Evolutionary conservation across 2,888 invertebrate genomes (phyloP).

Genomic region (Tetropium fuscum): DNA sequence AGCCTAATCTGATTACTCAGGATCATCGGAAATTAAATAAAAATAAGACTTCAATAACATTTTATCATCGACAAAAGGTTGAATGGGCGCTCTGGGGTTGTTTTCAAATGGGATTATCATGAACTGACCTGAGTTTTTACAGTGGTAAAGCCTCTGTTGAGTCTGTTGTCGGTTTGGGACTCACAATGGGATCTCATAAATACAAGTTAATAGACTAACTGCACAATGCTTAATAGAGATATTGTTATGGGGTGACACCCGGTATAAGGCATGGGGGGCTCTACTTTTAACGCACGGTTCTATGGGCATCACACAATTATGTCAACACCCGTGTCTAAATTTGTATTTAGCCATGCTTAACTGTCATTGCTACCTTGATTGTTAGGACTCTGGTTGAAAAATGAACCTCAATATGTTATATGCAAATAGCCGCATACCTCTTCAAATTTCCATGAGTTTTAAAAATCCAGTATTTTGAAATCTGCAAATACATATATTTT

Average conservation of each 20-base stretch:
- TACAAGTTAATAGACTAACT: slow-evolving; percentile 63
- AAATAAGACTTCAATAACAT: slow-evolving; percentile 16
- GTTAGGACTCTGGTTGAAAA: slow-evolving; percentile 36
- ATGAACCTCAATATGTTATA: too few species aligned
- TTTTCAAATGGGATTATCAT: slow-evolving; percentile 29
- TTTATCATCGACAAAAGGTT: slow-evolving; percentile 14
- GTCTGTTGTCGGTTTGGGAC: slow-evolving; percentile 30
- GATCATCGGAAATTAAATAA: slow-evolving; percentile 9
- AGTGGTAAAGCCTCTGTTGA: slow-evolving; percentile 22
- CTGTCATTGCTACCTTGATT: slow-evolving; percentile 37
- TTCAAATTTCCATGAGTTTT: too few species aligned
- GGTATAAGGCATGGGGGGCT: slow-evolving; percentile 35
- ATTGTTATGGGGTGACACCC: slow-evolving; percentile 60
- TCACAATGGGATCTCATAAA: slow-evolving; percentile 55
- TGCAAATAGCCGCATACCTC: too few species aligned
- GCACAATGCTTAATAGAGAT: slow-evolving; percentile 62
- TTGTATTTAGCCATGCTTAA: slow-evolving; percentile 35
- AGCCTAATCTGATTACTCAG: slow-evolving; percentile 14
- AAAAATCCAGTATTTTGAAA: too few species aligned
- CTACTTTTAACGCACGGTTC: slow-evolving; percentile 24
- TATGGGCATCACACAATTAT: slow-evolving; percentile 24
- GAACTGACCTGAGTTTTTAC: slow-evolving; percentile 27
- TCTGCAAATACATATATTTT: too few species aligned
- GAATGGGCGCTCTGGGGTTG: slow-evolving; percentile 21
- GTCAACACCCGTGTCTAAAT: slow-evolving; percentile 43